Base-by-base conservation (phyloP, 1,140 invertebrate species). In the Notospermus geniculatus region DNA sequence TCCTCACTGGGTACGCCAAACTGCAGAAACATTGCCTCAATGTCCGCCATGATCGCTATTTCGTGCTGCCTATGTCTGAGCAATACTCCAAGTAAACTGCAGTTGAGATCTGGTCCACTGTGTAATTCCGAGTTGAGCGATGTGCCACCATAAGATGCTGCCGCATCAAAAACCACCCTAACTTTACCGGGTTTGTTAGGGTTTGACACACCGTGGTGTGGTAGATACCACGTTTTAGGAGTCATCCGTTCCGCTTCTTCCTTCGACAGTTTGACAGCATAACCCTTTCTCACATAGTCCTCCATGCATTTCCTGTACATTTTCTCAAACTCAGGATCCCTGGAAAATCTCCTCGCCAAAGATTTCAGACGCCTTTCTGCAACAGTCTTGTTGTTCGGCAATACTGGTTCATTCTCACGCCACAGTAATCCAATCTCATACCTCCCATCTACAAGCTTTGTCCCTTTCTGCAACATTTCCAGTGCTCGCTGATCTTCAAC, bases 101-200 rank as follows among this genome's bases (percentile, higher is more conserved):
- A 73, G 64, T 82, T 80, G 0, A 84, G 54, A 58, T 74, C 74
- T 13, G 83, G 80, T 13, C 76, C 74, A 4, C 59, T 22, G 0
- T 68, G 50, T 15, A 77, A 43, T 11, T 54, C 25, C 11, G 69
- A 45, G 56, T 78, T 77, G 0, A 78, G 52, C 4, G 69, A 76
- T 22, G 52, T 62, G 23, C 70, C 70, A 28, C 60, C 13, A 54
- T 57, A 68, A 29, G 54, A 61, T 23, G 63, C 57, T 25, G 52
- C 43, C 46, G 57, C 66, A 36, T 71, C 70, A 57, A 68, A 71
- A 17, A 71, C 70, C 22, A 70, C 50, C 36, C 65, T 53, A n/a
- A 70, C 23, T 46, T 63, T 66, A 0, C 58, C 59, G 1, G 67
- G 67, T 60, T 67, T 71, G 15, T 65, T 60, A 5, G 54, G 53